Percentiles rank a stretch among this genome's conserved stretches.
phyloP scores from a whole-genome alignment of 2,888 invertebrate genomes.

The Antitype chi region DNA sequence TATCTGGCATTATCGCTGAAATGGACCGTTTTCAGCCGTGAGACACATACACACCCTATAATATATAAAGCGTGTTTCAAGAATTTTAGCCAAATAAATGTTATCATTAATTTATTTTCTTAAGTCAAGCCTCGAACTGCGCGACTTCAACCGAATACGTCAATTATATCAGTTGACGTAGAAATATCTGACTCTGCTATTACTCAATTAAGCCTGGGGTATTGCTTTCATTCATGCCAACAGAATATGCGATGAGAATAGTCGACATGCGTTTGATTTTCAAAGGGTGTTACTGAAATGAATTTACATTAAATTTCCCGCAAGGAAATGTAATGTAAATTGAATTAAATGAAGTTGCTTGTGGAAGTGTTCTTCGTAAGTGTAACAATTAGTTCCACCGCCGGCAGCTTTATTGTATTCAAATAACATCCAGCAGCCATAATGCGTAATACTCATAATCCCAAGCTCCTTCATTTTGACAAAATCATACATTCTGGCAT shows the following conservation, averaged over 20 bases:
- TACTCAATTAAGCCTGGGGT: background rate
- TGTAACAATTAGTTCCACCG: background rate
- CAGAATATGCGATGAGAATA: slow-evolving; percentile 7
- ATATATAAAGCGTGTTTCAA: background rate
- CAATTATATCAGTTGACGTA: background rate
- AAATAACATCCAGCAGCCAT: background rate
- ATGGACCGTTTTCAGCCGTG: too few relatives aligned
- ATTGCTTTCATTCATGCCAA: background rate
- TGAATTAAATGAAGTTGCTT: too few relatives aligned
- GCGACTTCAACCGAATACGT: background rate
- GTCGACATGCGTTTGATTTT: slow-evolving; percentile 5
- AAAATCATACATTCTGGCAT: background rate
- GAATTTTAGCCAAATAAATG: background rate
- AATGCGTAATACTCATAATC: background rate
- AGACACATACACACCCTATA: too few relatives aligned
- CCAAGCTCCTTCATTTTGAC: background rate
- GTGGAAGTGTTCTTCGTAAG: background rate
- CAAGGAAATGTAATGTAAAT: too few relatives aligned
- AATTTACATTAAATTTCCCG: background rate
- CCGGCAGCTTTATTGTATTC: background rate
- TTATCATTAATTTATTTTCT: background rate
- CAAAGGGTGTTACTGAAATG: background rate
- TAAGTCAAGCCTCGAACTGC: background rate
- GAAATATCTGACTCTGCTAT: background rate
- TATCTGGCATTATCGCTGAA: too few relatives aligned